These are phyloP conservation scores for Nymphicus hollandicus DNA, from an alignment of 2,113 vertebrate species.

Conservation along the genomic window DNA sequence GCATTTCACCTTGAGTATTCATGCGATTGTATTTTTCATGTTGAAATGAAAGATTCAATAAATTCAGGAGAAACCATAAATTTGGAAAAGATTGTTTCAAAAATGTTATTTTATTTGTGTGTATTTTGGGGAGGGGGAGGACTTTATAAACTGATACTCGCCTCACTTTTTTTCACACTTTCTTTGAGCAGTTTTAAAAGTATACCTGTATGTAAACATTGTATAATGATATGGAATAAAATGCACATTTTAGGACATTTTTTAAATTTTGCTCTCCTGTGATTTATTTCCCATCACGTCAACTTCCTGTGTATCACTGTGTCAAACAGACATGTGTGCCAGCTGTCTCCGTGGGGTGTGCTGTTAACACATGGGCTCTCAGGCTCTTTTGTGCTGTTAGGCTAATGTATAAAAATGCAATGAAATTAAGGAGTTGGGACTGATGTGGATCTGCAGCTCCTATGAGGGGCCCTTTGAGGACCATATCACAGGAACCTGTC, in stretches of 20 bases:
- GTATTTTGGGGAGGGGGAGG: conserved; percentile 41
- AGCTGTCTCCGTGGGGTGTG: accelerated
- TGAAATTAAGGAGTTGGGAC: background rate
- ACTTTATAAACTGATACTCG: conserved; percentile 70
- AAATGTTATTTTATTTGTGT: conserved; percentile 66
- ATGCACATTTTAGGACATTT: conserved; percentile 87
- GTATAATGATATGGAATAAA: conserved; percentile 92
- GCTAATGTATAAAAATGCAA: background rate
- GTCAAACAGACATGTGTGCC: accelerated
- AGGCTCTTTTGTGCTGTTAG: background rate
- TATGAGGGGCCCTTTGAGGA: background rate
- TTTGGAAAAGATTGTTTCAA: conserved; percentile 55
- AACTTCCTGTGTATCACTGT: background rate
- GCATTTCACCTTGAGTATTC: conserved; percentile 45
- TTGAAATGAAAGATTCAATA: conserved; percentile 65
- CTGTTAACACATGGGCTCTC: background rate
- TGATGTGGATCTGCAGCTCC: background rate
- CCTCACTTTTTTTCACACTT: conserved; percentile 79
- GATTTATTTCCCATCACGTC: conserved; percentile 25
- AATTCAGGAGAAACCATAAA: conserved; percentile 59
- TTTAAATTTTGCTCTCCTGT: conserved; percentile 73
- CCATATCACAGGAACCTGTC: background rate
- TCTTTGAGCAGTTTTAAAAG: conserved; percentile 81
- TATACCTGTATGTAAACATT: conserved; percentile 85
- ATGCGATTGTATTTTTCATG: conserved; percentile 59